Percentiles rank a stretch among this genome's conserved stretches.
Evolutionary conservation across 2,888 invertebrate species (phyloP).

Genomic region (Lithophane semibrunnea): DNA sequence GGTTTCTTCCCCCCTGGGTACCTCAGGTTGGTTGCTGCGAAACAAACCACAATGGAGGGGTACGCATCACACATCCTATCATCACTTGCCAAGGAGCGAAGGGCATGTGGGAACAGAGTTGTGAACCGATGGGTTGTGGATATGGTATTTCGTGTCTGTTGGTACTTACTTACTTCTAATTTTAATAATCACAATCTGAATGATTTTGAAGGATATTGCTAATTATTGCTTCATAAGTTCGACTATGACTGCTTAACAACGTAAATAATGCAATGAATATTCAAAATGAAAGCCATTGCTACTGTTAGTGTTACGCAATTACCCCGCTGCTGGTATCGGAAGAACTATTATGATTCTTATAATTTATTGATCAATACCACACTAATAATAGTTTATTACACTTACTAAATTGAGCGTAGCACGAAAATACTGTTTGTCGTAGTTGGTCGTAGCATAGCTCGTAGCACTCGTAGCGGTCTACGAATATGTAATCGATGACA

Average conservation of each 20-base stretch:
- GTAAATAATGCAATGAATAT: too few species aligned
- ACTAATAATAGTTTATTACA: background rate
- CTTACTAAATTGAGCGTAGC: background rate
- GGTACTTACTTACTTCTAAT: background rate
- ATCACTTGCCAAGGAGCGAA: slow-evolving; percentile 84
- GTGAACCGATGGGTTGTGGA: slow-evolving; percentile 67
- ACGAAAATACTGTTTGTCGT: background rate
- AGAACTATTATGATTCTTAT: background rate
- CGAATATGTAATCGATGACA: background rate
- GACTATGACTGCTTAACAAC: too few species aligned
- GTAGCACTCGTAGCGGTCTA: slow-evolving; percentile 24
- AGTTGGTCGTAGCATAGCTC: background rate
- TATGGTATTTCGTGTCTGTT: slow-evolving; percentile 62
- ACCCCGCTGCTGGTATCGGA: background rate
- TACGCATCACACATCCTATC: slow-evolving; percentile 87
- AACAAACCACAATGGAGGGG: slow-evolving; percentile 82
- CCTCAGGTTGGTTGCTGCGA: slow-evolving; percentile 67
- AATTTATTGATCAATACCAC: too few species aligned
- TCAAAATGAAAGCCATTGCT: too few species aligned
- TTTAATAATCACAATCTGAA: background rate
- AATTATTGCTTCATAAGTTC: too few species aligned
- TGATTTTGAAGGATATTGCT: too few species aligned
- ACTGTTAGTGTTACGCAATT: too few species aligned
- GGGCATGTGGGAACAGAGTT: slow-evolving; percentile 75
- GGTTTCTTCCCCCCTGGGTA: slow-evolving; percentile 57